Base-by-base conservation (phyloP, 2,113 vertebrate species). In the Leptocoma aspasia region DNA sequence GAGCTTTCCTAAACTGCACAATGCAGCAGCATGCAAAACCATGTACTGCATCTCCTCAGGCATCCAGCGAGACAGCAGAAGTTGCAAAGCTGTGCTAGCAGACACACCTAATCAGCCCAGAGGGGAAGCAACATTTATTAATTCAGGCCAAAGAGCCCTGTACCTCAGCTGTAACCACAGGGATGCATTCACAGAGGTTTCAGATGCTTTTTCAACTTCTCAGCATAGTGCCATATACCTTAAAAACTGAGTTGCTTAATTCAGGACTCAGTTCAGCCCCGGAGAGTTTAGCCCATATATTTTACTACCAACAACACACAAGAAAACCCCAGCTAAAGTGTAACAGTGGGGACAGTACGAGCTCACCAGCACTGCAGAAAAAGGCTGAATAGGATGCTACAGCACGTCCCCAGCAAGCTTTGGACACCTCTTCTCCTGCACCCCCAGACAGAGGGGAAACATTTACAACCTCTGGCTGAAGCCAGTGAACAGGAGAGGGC, bases 1-100 rank as follows among this genome's bases (percentile, higher is more conserved):
- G 82, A 56, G 17, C 15, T 49, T 68, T 80, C 18, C 79, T 44
- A 10, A 69, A 69, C 13, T 16, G 37, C 57, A 50, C 3, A 6
- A 21, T 7, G 10, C 47, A 71, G 30, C 19, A 78, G 39, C 10
- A 0, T 9, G 17, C 64, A 75, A n/a, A 72, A 5, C 44, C 4
- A 15, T 0, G 3, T 0, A 1, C 5, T 7, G n/a, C 30, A 44
- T 12, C 57, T 75, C 4, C 0, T 7, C 37, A 39, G 24, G 11
- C 5, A 2, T 7, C 37, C 57, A 12, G 69, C 0, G 2, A 35
- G 31, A 6, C 0, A 13, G 28, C 3, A 56, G 66, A 39, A 52
- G 35, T 4, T 47, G 39, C 33, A 20, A 0, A n/a, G 37, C 59
- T 64, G 39, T 24, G 61, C 35, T 31, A 24, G 63, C 26, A 77